Evolutionary conservation across 2,888 invertebrate species (phyloP), one percentile per base, ranked within the genome.

Genomic region (Trichacis sp.): DNA sequence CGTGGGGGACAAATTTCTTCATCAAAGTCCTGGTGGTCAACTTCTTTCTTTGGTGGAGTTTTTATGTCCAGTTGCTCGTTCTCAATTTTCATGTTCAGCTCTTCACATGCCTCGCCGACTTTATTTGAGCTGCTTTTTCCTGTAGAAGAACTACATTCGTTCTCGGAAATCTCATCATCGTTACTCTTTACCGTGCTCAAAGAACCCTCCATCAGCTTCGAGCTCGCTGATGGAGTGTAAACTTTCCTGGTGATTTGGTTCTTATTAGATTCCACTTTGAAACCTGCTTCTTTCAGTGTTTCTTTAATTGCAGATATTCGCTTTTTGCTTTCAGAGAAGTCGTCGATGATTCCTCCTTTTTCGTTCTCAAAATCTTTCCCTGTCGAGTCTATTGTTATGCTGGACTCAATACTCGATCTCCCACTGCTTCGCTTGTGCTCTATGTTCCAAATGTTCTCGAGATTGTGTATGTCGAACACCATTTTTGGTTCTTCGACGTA

Each of bases 251-350:
- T n/a, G n/a, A n/a, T n/a, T n/a, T n/a, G 24, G 24, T 24, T 53
- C 15, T 43, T 17, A 15, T 43, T 43, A 8, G 60, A 49, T 42
- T 65, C 56, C 1, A 65, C 60, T 29, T 60, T 56, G 12, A 65
- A 60, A n/a, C 65, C 65, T 3, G 60, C 8, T 47, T 65, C 60
- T 1, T 65, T 45, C 1, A 65, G 30, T 1, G 65, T 60, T 36
- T 60, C 60, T 36, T 60, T 60, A 11, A 65, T 9, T 0, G 64
- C 56, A 11, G 38, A 29, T 1, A 65, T 45, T 0, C 14, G 29
- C 15, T n/a, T 11, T 12, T 30, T 15, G 2, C 57, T 54, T 30
- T 57, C 52, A n/a, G n/a, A n/a, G n/a, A n/a, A n/a, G n/a, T n/a
- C n/a, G 5, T 1, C 12, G 1, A 53, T 8, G 54, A n/a, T n/a